phyloP scores from a whole-genome alignment of 2,113 vertebrate genomes.

The Sula dactylatra region DNA sequence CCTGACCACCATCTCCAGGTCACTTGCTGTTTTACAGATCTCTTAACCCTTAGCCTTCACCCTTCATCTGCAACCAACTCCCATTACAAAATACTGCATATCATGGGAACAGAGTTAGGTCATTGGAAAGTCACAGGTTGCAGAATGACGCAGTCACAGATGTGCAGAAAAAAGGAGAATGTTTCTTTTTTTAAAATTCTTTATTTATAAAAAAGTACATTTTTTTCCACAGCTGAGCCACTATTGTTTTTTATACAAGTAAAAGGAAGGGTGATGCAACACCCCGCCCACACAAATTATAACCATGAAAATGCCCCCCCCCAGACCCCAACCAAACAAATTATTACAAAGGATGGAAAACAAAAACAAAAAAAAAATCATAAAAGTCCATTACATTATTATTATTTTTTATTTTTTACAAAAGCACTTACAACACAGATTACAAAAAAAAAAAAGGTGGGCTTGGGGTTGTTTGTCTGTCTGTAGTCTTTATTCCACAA shows the following conservation, averaged over 20 bases:
- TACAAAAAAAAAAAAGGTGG: constrained; percentile 20
- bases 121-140: accelerated
- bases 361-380: not conserved
- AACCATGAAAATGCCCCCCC: constrained; percentile 63
- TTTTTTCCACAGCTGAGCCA: constrained; percentile 76
- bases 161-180: not conserved
- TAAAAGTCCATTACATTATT: constrained; percentile 44
- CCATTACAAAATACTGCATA: not conserved
- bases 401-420: constrained; percentile 55
- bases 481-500: constrained; percentile 40
- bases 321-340: constrained; percentile 44
- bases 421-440: constrained; percentile 71
- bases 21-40: not conserved
- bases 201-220: constrained; percentile 87
- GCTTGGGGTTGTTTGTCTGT: constrained; percentile 2
- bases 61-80: not conserved
- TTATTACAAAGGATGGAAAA: constrained; percentile 61
- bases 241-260: constrained; percentile 78
- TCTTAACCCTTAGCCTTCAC: not conserved
- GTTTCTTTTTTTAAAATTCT: constrained; percentile 76
- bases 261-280: constrained; percentile 71
- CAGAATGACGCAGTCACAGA: not conserved
- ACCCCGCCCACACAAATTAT: constrained; percentile 67
- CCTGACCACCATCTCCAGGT: not conserved
- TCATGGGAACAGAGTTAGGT: not conserved